Percentiles rank a stretch among this genome's conserved stretches.
phyloP scores from a whole-genome alignment of 2,113 vertebrate genomes.

The Calyptomena viridis region DNA sequence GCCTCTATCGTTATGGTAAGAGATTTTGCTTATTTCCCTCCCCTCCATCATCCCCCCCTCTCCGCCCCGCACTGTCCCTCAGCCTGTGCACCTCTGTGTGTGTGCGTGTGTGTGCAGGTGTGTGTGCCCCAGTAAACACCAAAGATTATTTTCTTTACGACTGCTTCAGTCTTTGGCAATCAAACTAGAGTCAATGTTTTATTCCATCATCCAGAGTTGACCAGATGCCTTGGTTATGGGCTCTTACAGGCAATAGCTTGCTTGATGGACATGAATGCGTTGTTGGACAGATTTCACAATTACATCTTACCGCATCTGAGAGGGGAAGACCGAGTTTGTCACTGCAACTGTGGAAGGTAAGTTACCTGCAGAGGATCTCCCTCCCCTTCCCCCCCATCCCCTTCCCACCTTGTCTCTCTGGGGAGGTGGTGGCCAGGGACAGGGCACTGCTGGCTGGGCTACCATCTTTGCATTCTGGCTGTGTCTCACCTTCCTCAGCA shows the following conservation, averaged over 20 bases:
- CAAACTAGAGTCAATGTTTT: constrained; percentile 78
- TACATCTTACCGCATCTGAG: constrained; percentile 98
- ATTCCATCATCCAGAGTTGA: constrained; percentile 81
- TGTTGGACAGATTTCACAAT: constrained; percentile 99
- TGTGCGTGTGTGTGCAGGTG: not conserved
- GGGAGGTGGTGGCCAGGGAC: not conserved
- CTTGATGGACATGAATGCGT: constrained; percentile 99
- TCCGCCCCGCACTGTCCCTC: not conserved
- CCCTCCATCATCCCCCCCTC: not conserved
- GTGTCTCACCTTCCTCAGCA: constrained; percentile 23
- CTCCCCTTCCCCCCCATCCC: not conserved
- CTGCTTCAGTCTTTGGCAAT: constrained; percentile 63
- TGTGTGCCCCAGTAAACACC: not conserved
- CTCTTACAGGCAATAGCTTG: constrained; percentile 99
- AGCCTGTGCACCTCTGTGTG: not conserved
- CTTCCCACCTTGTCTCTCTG: not conserved
- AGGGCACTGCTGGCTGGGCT: not conserved
- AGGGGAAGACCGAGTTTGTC: constrained; percentile 98
- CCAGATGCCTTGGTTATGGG: constrained; percentile 77
- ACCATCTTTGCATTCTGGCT: constrained; percentile 5
- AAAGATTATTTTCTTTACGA: not conserved
- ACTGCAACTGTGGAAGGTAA: constrained; percentile 99
- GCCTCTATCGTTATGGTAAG: constrained; percentile 99
- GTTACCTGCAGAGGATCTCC: not conserved
- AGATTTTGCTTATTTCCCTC: not conserved